These are phyloP conservation scores for Nemotelus pantherinus DNA, from an alignment of 2,888 invertebrate species.

Conservation along the genomic window DNA sequence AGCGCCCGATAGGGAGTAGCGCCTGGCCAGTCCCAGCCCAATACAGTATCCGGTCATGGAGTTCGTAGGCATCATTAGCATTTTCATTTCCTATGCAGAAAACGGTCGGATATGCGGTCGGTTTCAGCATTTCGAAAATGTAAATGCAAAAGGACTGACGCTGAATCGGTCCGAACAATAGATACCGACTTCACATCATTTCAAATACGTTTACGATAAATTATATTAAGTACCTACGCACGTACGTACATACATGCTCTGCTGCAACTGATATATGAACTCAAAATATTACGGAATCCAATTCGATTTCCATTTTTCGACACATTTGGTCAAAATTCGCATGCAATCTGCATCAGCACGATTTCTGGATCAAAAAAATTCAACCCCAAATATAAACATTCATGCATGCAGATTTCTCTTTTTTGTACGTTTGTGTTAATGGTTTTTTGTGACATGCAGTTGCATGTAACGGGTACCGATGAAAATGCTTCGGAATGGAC, in stretches of 20 bases:
- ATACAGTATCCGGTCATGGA: constrained; percentile 36
- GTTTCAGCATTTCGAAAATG: constrained; percentile 26
- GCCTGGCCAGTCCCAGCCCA: background rate
- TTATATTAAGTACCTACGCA: constrained; percentile 13
- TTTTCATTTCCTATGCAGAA: constrained; percentile 42
- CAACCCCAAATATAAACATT: no score
- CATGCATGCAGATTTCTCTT: no score
- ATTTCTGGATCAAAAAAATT: no score
- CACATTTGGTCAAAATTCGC: no score
- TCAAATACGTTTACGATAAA: constrained; percentile 38
- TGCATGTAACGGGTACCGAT: no score
- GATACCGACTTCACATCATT: constrained; percentile 17
- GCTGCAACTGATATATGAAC: constrained; percentile 8
- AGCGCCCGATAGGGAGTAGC: constrained; percentile 4
- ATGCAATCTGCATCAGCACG: no score
- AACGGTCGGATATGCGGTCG: constrained; percentile 26
- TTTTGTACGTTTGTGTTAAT: no score
- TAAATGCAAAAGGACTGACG: constrained; percentile 26
- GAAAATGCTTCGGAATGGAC: no score
- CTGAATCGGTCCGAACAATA: constrained; percentile 23
- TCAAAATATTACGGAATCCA: constrained; percentile 18
- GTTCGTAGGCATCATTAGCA: constrained; percentile 42
- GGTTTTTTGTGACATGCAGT: no score
- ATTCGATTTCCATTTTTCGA: background rate
- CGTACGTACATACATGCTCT: background rate